Conservation (phyloP, 2,113 vertebrate genomes). For the Ancistrus triradiatus region DNA sequence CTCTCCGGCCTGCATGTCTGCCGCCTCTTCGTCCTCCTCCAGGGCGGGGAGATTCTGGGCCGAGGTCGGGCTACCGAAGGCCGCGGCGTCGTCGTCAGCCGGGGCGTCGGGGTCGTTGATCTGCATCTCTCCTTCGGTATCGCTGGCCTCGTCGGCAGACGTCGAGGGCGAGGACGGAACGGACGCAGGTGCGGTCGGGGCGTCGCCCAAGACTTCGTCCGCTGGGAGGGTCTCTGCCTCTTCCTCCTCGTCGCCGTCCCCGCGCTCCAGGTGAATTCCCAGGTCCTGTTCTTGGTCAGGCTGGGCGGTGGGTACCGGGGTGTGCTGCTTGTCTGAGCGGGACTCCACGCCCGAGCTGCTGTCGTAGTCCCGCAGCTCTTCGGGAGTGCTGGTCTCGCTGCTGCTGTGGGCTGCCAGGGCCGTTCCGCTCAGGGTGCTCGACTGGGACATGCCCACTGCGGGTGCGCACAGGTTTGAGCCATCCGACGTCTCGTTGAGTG, state of each 20-base stretch:
- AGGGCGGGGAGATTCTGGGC: constrained; percentile 53
- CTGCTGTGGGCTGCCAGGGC: constrained; percentile 76
- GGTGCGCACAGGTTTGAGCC: constrained; percentile 42
- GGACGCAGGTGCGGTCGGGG: constrained; percentile 70
- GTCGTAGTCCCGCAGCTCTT: constrained; percentile 83
- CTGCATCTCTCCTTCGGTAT: constrained; percentile 72
- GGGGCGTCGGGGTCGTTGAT: constrained; percentile 62
- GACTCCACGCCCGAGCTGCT: constrained; percentile 81
- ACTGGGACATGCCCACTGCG: constrained; percentile 64
- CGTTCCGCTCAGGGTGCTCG: constrained; percentile 73
- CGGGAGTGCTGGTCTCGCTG: constrained; percentile 84
- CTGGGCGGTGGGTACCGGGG: constrained; percentile 61
- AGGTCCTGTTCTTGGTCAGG: constrained; percentile 73
- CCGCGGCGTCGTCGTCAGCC: constrained; percentile 49
- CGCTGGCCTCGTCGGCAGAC: constrained; percentile 73
- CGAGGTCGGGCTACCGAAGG: constrained; percentile 58
- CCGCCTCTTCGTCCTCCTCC: constrained; percentile 63
- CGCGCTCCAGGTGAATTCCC: constrained; percentile 74
- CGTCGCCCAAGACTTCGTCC: constrained; percentile 72
- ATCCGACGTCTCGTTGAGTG: constrained; percentile 27
- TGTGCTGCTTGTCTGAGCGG: constrained; percentile 70
- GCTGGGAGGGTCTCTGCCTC: constrained; percentile 76
- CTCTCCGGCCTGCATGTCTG: constrained; percentile 34
- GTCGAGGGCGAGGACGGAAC: constrained; percentile 66
- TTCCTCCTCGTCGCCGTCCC: constrained; percentile 73